phyloP scores from a whole-genome alignment of 1,140 invertebrate species.

The Drosophila melanica region DNA sequence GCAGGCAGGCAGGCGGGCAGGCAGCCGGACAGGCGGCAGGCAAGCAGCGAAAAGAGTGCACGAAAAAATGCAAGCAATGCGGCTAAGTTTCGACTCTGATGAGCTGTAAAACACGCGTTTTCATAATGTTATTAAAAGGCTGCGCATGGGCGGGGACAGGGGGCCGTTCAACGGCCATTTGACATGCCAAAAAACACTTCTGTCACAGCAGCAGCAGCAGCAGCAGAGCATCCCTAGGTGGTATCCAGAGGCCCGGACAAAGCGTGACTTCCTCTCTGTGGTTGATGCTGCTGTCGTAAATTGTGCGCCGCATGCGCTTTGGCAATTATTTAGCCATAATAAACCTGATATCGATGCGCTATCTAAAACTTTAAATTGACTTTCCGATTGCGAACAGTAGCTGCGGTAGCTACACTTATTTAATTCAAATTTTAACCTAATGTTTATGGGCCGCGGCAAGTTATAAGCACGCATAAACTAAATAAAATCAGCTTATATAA shows the following conservation, averaged over 20 bases:
- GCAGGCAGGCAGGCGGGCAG: constrained; percentile 11
- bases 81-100: constrained; percentile 51
- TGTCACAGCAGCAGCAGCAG: constrained; percentile 66
- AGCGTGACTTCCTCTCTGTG: constrained; percentile 42
- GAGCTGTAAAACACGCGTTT: constrained; percentile 80
- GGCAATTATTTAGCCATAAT: constrained; percentile 66
- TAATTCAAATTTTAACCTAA: constrained; percentile 45
- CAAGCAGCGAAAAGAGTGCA: constrained; percentile 42
- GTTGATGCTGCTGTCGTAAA: constrained; percentile 47
- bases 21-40: background rate
- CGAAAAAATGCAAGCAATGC: constrained; percentile 61
- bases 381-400: constrained; percentile 35
- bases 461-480: background rate
- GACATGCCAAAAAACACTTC: constrained; percentile 82
- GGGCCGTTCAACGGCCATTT: constrained; percentile 67
- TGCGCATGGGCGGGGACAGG: constrained; percentile 8
- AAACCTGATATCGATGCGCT: constrained; percentile 59
- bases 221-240: constrained; percentile 44
- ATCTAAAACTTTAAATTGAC: constrained; percentile 49
- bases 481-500: background rate
- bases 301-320: constrained; percentile 64
- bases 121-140: constrained; percentile 75
- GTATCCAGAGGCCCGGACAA: constrained; percentile 25
- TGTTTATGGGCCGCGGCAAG: constrained; percentile 29
- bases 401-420: constrained; percentile 34